A percentile compares a stretch with the other conserved stretches of the same genome.
These are phyloP conservation scores for Scleropages formosus DNA, from an alignment of 2,797 vertebrate genomes.

Conservation along the genomic window DNA sequence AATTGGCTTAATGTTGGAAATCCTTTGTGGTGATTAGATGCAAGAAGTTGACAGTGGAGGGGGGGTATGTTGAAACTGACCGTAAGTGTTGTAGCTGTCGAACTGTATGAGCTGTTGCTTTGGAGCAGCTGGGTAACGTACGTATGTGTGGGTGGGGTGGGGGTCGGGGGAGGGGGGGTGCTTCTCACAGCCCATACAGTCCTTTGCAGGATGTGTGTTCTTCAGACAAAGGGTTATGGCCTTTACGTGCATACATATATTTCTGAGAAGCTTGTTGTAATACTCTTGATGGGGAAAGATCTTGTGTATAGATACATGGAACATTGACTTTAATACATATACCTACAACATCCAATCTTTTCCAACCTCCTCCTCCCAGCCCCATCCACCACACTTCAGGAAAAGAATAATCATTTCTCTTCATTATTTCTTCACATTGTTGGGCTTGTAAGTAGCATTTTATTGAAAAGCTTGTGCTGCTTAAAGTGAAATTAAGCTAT, in stretches of 20 bases:
- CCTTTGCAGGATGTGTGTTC: conserved; percentile 8
- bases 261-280: background rate
- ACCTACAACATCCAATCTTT: too few relatives aligned
- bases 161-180: background rate
- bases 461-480: conserved; percentile 19
- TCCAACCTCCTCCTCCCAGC: background rate
- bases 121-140: background rate
- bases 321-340: too few relatives aligned
- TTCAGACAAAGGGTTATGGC: background rate
- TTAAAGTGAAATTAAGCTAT: conserved; percentile 16
- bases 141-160: background rate
- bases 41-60: background rate
- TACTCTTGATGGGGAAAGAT: too few relatives aligned
- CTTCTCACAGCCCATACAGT: background rate
- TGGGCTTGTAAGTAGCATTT: conserved; percentile 3
- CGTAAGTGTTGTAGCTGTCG: background rate
- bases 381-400: background rate
- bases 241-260: background rate
- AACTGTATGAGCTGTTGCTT: background rate
- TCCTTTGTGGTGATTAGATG: conserved; percentile 7
- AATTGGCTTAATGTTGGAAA: conserved; percentile 17
- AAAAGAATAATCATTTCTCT: conserved; percentile 3
- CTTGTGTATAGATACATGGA: background rate
- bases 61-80: background rate
- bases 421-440: background rate